A percentile compares a stretch with the other conserved stretches of the same genome.
phyloP scores from a whole-genome alignment of 2,888 invertebrate genomes.

The Esperia sulphurella region DNA sequence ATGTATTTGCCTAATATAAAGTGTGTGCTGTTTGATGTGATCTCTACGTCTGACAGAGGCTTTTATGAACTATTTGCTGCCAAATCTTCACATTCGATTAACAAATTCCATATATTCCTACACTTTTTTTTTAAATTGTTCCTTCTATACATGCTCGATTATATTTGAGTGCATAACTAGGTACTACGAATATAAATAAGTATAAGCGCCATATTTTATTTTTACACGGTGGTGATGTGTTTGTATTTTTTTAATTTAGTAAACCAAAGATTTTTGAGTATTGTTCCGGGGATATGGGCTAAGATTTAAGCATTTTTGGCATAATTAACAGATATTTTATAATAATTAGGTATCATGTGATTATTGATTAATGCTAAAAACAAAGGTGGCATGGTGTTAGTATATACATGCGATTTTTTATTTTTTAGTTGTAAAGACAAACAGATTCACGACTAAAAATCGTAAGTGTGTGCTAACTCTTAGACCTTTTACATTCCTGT shows the following conservation, averaged over 20 bases:
- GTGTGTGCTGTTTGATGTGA: not conserved
- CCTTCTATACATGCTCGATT: not conserved
- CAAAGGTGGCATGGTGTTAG: too few species aligned
- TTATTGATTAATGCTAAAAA: too few species aligned
- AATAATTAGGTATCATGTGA: too few species aligned
- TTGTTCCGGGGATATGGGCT: conserved; percentile 21
- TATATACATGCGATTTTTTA: too few species aligned
- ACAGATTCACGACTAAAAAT: too few species aligned
- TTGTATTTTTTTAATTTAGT: conserved; percentile 21
- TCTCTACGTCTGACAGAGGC: conserved; percentile 7
- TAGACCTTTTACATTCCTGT: conserved; percentile 5
- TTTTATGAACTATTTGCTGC: conserved; percentile 2
- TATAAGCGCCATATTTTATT: conserved; percentile 18
- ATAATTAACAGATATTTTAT: not conserved
- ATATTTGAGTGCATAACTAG: not conserved
- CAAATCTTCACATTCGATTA: not conserved
- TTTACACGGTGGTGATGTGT: conserved; percentile 27
- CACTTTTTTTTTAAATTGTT: not conserved
- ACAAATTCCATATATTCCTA: not conserved
- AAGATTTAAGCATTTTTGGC: not conserved
- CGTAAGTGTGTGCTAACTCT: not conserved
- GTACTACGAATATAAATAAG: not conserved
- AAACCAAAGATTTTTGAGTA: conserved; percentile 52
- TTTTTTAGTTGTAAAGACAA: too few species aligned
- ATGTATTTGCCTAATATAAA: not conserved